These are phyloP conservation scores for Antrozous pallidus DNA, from an alignment of 2,797 vertebrate genomes.

Conservation along the genomic window DNA sequence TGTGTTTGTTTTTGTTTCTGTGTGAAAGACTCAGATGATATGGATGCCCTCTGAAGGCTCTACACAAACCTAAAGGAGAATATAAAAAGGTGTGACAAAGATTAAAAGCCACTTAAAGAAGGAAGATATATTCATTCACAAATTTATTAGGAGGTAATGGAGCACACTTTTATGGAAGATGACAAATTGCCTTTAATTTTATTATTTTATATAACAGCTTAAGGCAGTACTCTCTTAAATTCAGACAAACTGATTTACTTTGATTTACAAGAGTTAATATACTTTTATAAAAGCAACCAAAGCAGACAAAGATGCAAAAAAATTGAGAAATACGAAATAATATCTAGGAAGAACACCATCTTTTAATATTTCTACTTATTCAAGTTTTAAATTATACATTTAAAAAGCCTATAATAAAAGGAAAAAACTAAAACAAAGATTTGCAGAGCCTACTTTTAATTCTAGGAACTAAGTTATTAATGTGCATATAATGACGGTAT, in stretches of 20 bases:
- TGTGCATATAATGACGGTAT: background rate
- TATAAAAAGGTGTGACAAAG: constrained; percentile 27
- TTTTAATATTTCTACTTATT: background rate
- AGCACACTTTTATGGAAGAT: background rate
- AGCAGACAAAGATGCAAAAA: background rate
- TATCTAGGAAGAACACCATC: background rate
- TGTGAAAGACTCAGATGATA: background rate
- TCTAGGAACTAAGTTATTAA: constrained; percentile 38
- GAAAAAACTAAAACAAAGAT: background rate
- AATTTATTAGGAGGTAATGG: constrained; percentile 26
- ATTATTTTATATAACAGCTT: constrained; percentile 53
- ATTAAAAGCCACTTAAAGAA: constrained; percentile 42
- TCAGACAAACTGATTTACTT: constrained; percentile 51
- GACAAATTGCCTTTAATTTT: constrained; percentile 64
- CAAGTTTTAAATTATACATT: background rate
- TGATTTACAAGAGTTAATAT: constrained; percentile 52
- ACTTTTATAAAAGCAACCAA: constrained; percentile 30
- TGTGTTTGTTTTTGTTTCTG: background rate
- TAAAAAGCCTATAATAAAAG: constrained; percentile 27
- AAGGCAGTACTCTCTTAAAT: constrained; percentile 33
- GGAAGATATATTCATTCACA: constrained; percentile 7
- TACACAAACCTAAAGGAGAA: background rate
- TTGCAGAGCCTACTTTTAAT: constrained; percentile 19
- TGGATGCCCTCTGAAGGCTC: background rate
- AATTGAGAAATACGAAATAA: background rate